Evolutionary conservation across 2,797 vertebrate genomes (phyloP).

Genomic region (Loriculus beryllinus): DNA sequence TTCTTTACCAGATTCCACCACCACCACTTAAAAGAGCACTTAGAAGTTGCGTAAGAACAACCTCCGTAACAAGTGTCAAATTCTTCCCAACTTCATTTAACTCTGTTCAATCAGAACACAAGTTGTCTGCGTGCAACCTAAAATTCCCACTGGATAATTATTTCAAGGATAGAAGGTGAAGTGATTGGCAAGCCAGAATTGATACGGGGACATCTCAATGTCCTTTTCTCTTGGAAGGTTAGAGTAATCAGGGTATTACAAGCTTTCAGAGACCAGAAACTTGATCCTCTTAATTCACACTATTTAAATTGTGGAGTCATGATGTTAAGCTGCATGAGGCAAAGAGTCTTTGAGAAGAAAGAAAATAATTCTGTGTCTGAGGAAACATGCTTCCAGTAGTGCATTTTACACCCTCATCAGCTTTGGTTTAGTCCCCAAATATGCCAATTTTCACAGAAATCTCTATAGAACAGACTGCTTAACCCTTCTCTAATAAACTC

Average conservation of each 20-base stretch:
- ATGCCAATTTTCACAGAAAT: background rate
- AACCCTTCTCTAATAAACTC: background rate
- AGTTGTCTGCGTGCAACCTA: accelerated
- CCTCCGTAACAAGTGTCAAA: background rate
- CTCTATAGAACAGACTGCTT: background rate
- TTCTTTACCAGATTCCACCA: background rate
- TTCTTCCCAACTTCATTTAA: background rate
- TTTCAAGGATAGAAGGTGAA: background rate
- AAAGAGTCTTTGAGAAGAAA: background rate
- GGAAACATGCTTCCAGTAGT: background rate
- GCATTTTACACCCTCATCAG: background rate
- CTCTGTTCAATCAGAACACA: background rate
- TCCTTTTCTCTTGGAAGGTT: background rate
- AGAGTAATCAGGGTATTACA: background rate
- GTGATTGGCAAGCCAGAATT: background rate
- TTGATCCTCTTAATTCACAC: background rate
- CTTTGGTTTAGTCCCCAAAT: background rate
- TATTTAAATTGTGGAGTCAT: background rate
- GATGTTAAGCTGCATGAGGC: background rate
- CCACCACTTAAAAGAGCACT: background rate
- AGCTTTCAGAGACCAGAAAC: background rate
- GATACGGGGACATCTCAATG: background rate
- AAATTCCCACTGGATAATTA: background rate
- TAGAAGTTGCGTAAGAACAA: background rate
- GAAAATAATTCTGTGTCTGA: background rate